A percentile compares a stretch with the other conserved stretches of the same genome.
Conservation (phyloP, 2,113 vertebrate species). For the Actenoides hombroni region DNA sequence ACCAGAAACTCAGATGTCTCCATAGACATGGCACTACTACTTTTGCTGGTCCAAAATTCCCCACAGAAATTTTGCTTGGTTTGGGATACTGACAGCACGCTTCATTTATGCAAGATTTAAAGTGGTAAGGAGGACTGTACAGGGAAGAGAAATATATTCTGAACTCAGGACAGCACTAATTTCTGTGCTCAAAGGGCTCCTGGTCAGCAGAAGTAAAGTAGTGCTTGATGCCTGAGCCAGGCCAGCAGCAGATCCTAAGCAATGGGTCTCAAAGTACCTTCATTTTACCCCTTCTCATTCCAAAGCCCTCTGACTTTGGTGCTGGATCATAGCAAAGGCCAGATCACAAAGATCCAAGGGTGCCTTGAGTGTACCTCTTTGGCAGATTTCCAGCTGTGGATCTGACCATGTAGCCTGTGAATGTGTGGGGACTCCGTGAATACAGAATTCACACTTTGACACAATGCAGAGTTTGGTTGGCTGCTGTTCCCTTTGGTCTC, state of each 20-base stretch:
- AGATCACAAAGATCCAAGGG: background rate
- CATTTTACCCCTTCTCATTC: background rate
- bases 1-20: conserved; percentile 18
- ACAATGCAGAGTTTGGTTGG: background rate
- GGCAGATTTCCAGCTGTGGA: background rate
- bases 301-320: background rate
- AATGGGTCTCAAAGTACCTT: background rate
- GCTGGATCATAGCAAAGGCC: background rate
- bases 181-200: background rate
- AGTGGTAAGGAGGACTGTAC: background rate
- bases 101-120: background rate
- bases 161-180: background rate
- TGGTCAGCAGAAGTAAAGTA: background rate
- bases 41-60: background rate
- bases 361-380: background rate
- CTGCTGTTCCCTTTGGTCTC: background rate
- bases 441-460: background rate
- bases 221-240: background rate
- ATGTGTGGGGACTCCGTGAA: background rate
- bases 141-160: background rate
- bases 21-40: background rate
- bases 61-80: background rate
- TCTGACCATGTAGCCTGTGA: background rate
- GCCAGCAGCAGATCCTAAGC: background rate
- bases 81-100: background rate